phyloP scores from a whole-genome alignment of 2,888 invertebrate species.

The Myopa tessellatipennis region DNA sequence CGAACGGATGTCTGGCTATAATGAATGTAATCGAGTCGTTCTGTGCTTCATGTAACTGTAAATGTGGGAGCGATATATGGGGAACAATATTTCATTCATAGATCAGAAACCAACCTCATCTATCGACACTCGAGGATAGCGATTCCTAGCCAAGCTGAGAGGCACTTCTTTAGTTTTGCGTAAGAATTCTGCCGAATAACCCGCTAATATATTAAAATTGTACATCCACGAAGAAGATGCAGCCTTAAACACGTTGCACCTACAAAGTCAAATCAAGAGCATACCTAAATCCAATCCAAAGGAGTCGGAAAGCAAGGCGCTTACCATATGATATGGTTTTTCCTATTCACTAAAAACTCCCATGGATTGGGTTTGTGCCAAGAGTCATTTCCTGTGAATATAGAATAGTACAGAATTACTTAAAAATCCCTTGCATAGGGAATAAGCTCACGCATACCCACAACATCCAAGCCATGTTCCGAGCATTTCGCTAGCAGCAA shows the following conservation, averaged over 20 bases:
- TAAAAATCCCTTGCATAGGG: neutral
- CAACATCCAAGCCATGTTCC: constrained; percentile 64
- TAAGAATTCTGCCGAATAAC: constrained; percentile 81
- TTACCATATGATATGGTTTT: constrained; percentile 85
- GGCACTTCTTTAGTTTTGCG: constrained; percentile 83
- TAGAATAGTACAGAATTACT: neutral
- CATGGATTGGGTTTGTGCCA: constrained; percentile 80
- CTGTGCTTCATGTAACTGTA: constrained; percentile 77
- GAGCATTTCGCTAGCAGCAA: constrained; percentile 65
- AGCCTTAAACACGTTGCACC: constrained; percentile 85
- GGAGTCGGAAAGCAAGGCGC: neutral
- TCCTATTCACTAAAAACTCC: constrained; percentile 85
- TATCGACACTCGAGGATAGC: constrained; percentile 81
- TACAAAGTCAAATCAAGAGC: constrained; percentile 52
- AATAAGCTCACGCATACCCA: constrained; percentile 54
- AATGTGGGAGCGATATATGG: constrained; percentile 2
- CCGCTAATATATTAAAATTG: constrained; percentile 87
- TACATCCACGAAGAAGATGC: constrained; percentile 94
- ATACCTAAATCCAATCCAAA: neutral
- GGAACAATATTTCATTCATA: neutral
- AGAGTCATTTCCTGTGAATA: constrained; percentile 63
- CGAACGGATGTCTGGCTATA: constrained; percentile 85
- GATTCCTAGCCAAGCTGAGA: constrained; percentile 80
- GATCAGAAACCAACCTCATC: constrained; percentile 68
- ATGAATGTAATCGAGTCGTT: constrained; percentile 83